A percentile compares a stretch with the other conserved stretches of the same genome.
phyloP scores from a whole-genome alignment of 2,113 vertebrate species.

The Pedionomus torquatus region DNA sequence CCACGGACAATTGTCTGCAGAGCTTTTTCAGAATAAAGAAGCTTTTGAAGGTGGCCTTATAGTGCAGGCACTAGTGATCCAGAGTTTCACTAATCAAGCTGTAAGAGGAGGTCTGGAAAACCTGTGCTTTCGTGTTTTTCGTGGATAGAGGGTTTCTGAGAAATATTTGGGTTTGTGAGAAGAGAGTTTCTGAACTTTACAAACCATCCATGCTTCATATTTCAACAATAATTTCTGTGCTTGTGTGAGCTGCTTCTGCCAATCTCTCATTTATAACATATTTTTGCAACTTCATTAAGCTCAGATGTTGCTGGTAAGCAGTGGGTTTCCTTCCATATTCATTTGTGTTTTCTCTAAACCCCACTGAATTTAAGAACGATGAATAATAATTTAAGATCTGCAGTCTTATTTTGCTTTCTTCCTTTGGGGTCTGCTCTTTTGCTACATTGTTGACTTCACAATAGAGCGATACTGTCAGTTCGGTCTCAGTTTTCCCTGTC shows the following conservation, averaged over 20 bases:
- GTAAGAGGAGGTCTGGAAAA: background rate
- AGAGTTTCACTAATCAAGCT: background rate
- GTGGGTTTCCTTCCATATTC: background rate
- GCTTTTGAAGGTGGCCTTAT: background rate
- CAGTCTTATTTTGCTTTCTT: background rate
- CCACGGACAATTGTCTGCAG: background rate
- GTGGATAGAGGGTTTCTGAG: background rate
- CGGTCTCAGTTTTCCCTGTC: constrained; percentile 6
- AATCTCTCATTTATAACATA: background rate
- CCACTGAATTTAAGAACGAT: background rate
- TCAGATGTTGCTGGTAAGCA: background rate
- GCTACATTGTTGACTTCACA: background rate
- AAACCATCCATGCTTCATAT: background rate
- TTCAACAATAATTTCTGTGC: background rate
- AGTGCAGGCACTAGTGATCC: background rate
- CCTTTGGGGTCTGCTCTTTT: background rate
- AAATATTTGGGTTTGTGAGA: background rate
- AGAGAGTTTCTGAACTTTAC: background rate
- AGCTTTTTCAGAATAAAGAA: background rate
- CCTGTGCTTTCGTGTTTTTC: background rate
- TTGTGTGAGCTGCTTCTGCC: background rate
- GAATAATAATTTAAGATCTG: background rate
- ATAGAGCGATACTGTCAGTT: background rate
- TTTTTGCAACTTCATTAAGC: background rate
- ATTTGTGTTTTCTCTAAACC: background rate